phyloP scores from a whole-genome alignment of 92 coral and sea anemone species.

The Actinernus sp. region DNA sequence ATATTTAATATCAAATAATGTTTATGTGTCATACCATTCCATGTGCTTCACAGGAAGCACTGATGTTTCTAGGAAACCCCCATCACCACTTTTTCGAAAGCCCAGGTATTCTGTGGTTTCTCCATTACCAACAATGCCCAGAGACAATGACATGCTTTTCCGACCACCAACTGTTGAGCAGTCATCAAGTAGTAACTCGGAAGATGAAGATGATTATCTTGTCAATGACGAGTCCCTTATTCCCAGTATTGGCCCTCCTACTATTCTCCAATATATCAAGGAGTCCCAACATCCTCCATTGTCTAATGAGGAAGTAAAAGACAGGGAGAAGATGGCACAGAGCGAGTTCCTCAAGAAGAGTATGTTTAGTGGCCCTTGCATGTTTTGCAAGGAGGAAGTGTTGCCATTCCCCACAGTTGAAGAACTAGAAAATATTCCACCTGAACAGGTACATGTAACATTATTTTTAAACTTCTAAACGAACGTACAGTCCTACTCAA shows the following conservation, averaged over 20 bases:
- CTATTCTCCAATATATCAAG: conserved; percentile 93
- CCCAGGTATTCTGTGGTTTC: conserved; percentile 68
- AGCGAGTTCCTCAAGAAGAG: conserved; percentile 68
- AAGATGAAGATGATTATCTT: conserved; percentile 60
- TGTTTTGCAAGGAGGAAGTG: conserved; percentile 90
- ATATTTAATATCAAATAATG: too few species aligned
- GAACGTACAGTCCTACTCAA: too few species aligned
- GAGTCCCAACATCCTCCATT: conserved; percentile 95
- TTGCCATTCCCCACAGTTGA: conserved; percentile 85
- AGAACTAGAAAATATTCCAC: conserved; percentile 63
- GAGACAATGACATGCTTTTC: conserved; percentile 73
- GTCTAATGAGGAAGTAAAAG: conserved; percentile 58
- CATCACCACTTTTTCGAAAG: conserved; percentile 38
- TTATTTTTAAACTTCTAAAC: too few species aligned
- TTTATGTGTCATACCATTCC: too few species aligned
- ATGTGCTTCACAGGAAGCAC: conserved; percentile 27
- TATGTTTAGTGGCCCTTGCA: conserved; percentile 78
- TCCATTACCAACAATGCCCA: conserved; percentile 73
- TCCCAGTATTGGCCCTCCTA: conserved; percentile 98
- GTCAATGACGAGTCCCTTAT: conserved; percentile 69
- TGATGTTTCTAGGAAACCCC: conserved; percentile 1
- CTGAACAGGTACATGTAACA: conserved; percentile 60
- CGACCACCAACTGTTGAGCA: conserved; percentile 88
- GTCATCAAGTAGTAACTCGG: conserved; percentile 86
- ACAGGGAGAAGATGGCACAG: conserved; percentile 18